A percentile compares a stretch with the other conserved stretches of the same genome.
Conservation (phyloP, 1,140 invertebrate species). For the Pachyrhynchus sulphureomaculatus region DNA sequence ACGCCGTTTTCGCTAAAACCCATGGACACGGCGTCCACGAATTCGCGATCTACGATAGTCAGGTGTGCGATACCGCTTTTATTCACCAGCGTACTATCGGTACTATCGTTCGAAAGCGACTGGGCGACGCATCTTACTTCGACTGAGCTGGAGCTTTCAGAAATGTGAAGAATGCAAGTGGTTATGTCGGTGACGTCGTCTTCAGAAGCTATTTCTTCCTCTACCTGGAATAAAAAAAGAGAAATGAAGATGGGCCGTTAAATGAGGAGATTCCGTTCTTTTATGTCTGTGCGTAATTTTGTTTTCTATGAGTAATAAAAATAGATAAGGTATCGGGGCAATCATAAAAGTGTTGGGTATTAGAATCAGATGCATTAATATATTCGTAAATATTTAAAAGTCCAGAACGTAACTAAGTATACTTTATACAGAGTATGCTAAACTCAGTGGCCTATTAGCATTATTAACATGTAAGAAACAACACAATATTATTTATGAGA, state of each 20-base stretch:
- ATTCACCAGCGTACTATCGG: conserved; percentile 6
- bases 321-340: no score
- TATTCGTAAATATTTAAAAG: no score
- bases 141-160: conserved; percentile 55
- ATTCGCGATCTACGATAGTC: conserved; percentile 25
- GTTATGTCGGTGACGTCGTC: conserved; percentile 51
- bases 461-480: no score
- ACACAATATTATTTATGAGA: no score
- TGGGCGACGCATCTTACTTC: conserved; percentile 52
- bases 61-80: conserved; percentile 33
- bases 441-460: no score
- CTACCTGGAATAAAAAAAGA: conserved; percentile 52
- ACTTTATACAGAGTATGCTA: no score
- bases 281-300: neutral
- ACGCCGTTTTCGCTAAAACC: conserved; percentile 15
- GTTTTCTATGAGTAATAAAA: neutral
- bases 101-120: conserved; percentile 46
- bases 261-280: neutral
- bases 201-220: conserved; percentile 41
- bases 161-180: conserved; percentile 56
- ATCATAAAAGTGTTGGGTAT: no score
- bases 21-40: conserved; percentile 26
- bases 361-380: no score
- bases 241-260: conserved; percentile 2
- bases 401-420: no score